Evolutionary conservation across 2,888 invertebrate genomes (phyloP), one percentile per base, ranked within the genome.

Genomic region (Bembecia ichneumoniformis): DNA sequence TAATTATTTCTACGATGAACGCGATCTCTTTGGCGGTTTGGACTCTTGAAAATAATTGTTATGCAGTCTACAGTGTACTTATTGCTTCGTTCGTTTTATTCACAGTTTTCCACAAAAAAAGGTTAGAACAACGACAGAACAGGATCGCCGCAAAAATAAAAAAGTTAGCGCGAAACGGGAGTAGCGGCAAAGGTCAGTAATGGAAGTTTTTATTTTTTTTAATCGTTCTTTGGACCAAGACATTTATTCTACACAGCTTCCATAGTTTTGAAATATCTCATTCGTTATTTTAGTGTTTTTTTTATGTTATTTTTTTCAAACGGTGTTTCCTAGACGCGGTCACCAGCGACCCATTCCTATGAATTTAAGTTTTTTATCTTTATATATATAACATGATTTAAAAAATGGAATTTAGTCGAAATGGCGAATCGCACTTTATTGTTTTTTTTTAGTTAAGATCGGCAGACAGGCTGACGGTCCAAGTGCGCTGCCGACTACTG

Each of bases 11-110:
- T 4, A 76, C 56, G 57, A 86, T 87, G 87, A 87, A 86, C 57
- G 52, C 79, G 28, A 74, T 86, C 49, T 84, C 87, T 34, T 51
- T 77, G 3, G 69, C 71, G 1, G 74, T 87, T 51, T 84, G 78
- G 78, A 75, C 77, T 7, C 62, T 87, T 55, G 87, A 87, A 58
- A 77, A 79, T 43, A 79, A 87, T 60, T 87, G 83, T 74, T 82
- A 77, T 57, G 65, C 72, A 28, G 80, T 87, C 43, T 87, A 86
- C 50, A 74, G 77, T 3, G 69, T 70, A 1, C 58, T 87, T 47
- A 70, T 82, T 40, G 68, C 77, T 51, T 71, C 74, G 61, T 87
- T 87, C 52, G 58, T 83, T 15, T 69, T 62, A 7, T 84, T 86
- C 50, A 82, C 83, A 1, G 62, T 81, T 52, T 74, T 79, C 47